These are phyloP conservation scores for Oreocharis arfaki DNA, from an alignment of 2,113 vertebrate species.

Conservation along the genomic window DNA sequence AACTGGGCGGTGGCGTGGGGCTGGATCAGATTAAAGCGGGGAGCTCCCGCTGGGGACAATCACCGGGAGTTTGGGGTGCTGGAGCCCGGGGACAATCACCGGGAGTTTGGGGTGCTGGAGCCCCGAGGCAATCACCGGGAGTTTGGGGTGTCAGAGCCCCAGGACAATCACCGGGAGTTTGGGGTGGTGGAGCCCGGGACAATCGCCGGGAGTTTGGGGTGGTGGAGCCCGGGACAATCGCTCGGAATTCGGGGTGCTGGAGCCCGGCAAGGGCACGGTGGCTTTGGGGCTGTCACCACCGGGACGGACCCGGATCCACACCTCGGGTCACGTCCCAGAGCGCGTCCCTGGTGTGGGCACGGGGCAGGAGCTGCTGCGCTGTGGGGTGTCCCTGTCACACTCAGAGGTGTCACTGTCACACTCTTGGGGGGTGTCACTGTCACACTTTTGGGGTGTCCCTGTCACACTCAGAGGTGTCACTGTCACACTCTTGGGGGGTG, in stretches of 20 bases:
- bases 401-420: background rate
- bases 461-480: too few species aligned
- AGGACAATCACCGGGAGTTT: fast-evolving
- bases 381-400: background rate
- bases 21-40: background rate
- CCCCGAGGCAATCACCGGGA: fast-evolving
- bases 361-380: background rate
- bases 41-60: background rate
- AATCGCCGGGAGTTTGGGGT: background rate
- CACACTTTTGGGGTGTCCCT: background rate
- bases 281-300: background rate
- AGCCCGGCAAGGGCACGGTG: fast-evolving
- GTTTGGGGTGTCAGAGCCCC: fast-evolving
- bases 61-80: background rate
- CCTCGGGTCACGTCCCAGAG: background rate
- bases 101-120: fast-evolving
- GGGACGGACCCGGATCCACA: background rate
- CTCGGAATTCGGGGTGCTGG: background rate
- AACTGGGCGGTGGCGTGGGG: background rate
- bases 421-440: fast-evolving
- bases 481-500: background rate
- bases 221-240: background rate
- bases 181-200: background rate
- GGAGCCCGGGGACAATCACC: fast-evolving
- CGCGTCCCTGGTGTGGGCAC: background rate